A percentile compares a stretch with the other conserved stretches of the same genome.
Evolutionary conservation across 2,797 vertebrate species (phyloP).

Genomic region (Typhlichthys eigenmanni): DNA sequence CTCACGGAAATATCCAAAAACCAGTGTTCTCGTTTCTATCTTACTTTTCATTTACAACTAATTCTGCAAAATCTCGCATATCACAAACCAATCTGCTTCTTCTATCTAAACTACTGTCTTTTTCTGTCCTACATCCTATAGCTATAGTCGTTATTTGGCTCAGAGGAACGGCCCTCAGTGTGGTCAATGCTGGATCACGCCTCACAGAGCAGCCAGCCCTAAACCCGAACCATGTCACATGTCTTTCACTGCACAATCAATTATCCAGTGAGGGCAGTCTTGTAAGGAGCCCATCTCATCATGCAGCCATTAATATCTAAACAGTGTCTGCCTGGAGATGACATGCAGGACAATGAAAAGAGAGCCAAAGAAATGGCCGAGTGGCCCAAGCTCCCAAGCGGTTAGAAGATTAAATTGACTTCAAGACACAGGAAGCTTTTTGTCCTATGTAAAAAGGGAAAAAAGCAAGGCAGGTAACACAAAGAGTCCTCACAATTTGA

Average conservation of each 20-base stretch:
- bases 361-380: conserved; percentile 66
- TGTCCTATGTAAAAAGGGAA: conserved; percentile 55
- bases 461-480: conserved; percentile 33
- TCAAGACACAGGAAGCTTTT: conserved; percentile 48
- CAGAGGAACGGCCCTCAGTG: conserved; percentile 6
- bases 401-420: conserved; percentile 74
- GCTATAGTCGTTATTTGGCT: too few species aligned
- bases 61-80: background rate
- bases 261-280: conserved; percentile 77
- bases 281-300: conserved; percentile 78
- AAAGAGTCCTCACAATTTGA: conserved; percentile 42
- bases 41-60: conserved; percentile 9
- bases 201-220: conserved; percentile 49
- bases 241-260: conserved; percentile 78
- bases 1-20: background rate
- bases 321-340: conserved; percentile 77
- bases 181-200: conserved; percentile 33
- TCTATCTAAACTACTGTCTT: background rate
- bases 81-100: conserved; percentile 8
- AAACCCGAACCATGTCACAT: conserved; percentile 76
- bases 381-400: conserved; percentile 59
- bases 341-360: conserved; percentile 77
- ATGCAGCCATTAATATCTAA: conserved; percentile 82
- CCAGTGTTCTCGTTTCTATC: conserved; percentile 1
- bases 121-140: background rate